Base-by-base conservation (phyloP, 2,113 vertebrate species). In the Gambusia holbrooki region DNA sequence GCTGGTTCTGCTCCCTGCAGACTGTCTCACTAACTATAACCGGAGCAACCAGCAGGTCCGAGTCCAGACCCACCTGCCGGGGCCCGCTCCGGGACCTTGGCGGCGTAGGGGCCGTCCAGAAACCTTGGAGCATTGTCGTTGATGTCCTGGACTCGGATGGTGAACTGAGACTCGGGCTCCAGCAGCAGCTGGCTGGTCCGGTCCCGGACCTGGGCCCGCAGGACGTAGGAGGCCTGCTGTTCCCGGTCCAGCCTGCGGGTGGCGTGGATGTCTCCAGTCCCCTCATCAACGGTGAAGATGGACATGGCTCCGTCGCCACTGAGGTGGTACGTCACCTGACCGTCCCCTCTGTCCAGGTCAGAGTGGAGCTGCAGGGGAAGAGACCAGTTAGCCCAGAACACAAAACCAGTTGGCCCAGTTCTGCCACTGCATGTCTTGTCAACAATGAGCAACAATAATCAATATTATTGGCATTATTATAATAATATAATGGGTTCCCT, bases 201-300 rank as follows among this genome's bases (percentile, higher is more conserved):
- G 88, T 97, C 95, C 71, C 96, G 86, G 0, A 96, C 97, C 87
- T 97, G 97, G 33, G 96, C 97, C 33, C 95, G 89, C 2, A 98
- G 94, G 0, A 96, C 96, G 85, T 97, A 98, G 92, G 96, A 97
- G 28, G 96, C 95, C 90, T 98, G 96, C 74, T 97, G 95, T 48
- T 98, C 97, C 0, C 96, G 95, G 74, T 98, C 97, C 88, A 98
- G 94, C 66, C 96, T 95, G 81, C 96, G 97, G 81, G 94, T 96
- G 80, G 97, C 97, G 15, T 98, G 97, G 86, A 98, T 97, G 77
- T 98, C 97, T 10, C 97, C 97, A 0, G 97, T 98, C 90, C 96
- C 95, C 90, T 98, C 96, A 90, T 98, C 96, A 66, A 98, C 96
- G 92, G 95, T 96, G 93, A 98, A 98, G 92, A 97, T 96, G 90